Conservation (phyloP, 2,113 vertebrate genomes). For the Polyodon spathula region DNA sequence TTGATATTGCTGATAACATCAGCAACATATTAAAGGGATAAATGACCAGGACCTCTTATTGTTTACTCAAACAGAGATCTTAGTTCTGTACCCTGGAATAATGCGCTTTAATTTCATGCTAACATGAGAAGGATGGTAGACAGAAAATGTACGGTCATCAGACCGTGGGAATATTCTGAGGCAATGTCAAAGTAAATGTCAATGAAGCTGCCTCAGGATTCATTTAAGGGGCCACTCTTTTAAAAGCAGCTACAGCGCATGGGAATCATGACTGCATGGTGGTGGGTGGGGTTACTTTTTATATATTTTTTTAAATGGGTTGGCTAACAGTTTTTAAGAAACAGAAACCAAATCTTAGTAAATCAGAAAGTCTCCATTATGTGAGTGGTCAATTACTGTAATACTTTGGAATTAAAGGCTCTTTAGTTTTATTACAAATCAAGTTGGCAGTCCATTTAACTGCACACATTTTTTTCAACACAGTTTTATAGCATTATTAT, state of each 20-base stretch:
- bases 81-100: not conserved
- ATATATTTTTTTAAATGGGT: not conserved
- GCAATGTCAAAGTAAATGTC: conserved; percentile 10
- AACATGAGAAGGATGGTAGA: not conserved
- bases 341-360: no score
- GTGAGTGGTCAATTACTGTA: no score
- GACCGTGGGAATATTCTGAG: conserved; percentile 11
- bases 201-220: conserved; percentile 1
- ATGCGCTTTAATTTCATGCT: conserved; percentile 8
- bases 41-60: not conserved
- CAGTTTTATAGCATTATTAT: no score
- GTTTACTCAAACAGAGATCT: not conserved
- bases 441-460: no score
- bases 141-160: conserved; percentile 1
- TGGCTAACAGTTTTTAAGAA: no score
- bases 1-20: not conserved
- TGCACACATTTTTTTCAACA: no score
- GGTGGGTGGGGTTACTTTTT: not conserved
- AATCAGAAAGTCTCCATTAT: no score
- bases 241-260: not conserved
- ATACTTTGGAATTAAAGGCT: no score
- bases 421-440: no score
- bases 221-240: not conserved
- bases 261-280: no score
- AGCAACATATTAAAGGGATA: not conserved